Percentiles rank a stretch among this genome's conserved stretches.
Evolutionary conservation across 2,113 vertebrate species (phyloP).

Genomic region (Cettia cetti): DNA sequence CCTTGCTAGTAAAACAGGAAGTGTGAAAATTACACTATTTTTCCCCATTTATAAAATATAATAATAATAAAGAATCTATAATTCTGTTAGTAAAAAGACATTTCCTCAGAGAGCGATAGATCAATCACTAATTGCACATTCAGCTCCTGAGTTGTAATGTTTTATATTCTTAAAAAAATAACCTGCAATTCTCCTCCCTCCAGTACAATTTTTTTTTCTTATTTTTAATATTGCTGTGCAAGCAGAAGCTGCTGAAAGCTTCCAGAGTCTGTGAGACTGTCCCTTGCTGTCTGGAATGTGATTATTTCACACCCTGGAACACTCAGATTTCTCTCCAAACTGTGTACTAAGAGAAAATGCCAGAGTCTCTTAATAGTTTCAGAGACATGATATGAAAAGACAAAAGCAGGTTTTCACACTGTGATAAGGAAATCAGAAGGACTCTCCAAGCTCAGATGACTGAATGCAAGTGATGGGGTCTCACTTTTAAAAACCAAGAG

Average conservation of each 20-base stretch:
- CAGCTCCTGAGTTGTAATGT: constrained; percentile 29
- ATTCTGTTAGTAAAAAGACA: constrained; percentile 36
- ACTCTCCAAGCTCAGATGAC: neutral
- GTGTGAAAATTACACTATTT: neutral
- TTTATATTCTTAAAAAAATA: constrained; percentile 33
- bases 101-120: constrained; percentile 52
- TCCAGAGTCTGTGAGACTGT: constrained; percentile 29
- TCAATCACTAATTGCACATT: constrained; percentile 69
- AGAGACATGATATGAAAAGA: constrained; percentile 40
- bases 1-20: neutral
- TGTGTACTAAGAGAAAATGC: constrained; percentile 27
- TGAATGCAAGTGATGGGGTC: neutral
- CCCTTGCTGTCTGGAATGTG: constrained; percentile 15
- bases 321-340: constrained; percentile 44
- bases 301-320: constrained; percentile 62
- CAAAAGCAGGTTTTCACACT: constrained; percentile 61
- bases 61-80: neutral
- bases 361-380: constrained; percentile 53
- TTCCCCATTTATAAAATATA: neutral
- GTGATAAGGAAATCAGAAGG: constrained; percentile 45
- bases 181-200: neutral
- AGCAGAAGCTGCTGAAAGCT: constrained; percentile 30
- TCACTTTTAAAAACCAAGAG: neutral
- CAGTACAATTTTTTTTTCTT: neutral
- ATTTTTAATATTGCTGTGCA: neutral